phyloP scores from a whole-genome alignment of 2,888 invertebrate species.

The Drosophila koepferae region DNA sequence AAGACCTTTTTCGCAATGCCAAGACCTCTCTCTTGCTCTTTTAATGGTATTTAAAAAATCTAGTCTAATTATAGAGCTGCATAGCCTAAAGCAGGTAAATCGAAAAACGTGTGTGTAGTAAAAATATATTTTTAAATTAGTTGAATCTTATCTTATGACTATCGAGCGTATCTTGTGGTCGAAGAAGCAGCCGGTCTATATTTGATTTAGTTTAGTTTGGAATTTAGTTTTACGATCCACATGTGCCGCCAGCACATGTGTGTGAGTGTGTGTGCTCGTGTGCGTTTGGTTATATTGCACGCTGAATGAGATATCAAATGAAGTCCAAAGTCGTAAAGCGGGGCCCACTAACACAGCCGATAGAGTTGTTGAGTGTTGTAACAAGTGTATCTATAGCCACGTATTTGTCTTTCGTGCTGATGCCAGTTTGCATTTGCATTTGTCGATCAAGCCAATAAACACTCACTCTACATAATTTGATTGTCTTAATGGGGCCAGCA shows the following conservation, averaged over 20 bases:
- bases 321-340: conserved; percentile 24
- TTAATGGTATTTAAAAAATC: conserved; percentile 1
- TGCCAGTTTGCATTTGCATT: conserved; percentile 35
- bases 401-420: background rate
- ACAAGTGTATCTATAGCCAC: conserved; percentile 19
- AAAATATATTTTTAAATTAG: conserved; percentile 9
- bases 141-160: conserved; percentile 3
- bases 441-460: conserved; percentile 54
- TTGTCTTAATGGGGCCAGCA: conserved; percentile 46
- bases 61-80: conserved; percentile 5
- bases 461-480: conserved; percentile 70
- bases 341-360: background rate
- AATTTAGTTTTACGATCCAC: conserved; percentile 30
- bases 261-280: background rate
- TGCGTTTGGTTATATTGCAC: conserved; percentile 23
- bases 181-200: background rate
- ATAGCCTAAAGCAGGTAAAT: background rate
- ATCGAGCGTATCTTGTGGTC: background rate
- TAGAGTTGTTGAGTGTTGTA: conserved; percentile 6
- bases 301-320: conserved; percentile 28
- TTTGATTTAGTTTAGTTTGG: conserved; percentile 16
- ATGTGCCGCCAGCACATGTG: conserved; percentile 7
- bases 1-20: background rate
- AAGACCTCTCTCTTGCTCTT: background rate
- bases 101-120: conserved; percentile 4